Evolutionary conservation across 30 jellyfish, hydroid and myxozoan genomes (phyloP).

Genomic region (Aurelia sp.): DNA sequence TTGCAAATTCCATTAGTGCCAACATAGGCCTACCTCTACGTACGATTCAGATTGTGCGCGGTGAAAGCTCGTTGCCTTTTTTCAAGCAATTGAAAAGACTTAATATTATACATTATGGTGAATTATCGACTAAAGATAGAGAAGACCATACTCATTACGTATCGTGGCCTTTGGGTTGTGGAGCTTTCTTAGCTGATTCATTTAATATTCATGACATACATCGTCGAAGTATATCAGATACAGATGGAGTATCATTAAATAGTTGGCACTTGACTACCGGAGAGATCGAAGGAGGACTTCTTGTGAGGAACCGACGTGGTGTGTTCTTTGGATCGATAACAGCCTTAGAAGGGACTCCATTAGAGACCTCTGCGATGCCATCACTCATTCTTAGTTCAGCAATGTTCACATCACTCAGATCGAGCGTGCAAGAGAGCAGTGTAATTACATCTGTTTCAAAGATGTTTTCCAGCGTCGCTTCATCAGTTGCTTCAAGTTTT

Average conservation of each 20-base stretch:
- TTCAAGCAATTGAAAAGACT: constrained; percentile 59
- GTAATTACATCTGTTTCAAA: no score
- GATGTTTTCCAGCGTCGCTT: no score
- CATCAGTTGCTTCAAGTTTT: no score
- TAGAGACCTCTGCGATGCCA: constrained; percentile 61
- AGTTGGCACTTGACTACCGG: constrained; percentile 86
- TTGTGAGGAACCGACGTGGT: constrained; percentile 62
- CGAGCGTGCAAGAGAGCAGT: neutral
- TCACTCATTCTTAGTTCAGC: constrained; percentile 37
- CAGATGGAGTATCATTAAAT: constrained; percentile 3
- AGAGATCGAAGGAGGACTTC: constrained; percentile 9
- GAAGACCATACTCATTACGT: neutral
- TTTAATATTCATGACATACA: constrained; percentile 37
- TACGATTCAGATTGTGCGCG: constrained; percentile 33
- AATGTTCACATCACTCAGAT: constrained; percentile 27
- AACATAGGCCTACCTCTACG: constrained; percentile 12
- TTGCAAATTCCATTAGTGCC: neutral
- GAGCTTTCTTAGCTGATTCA: neutral
- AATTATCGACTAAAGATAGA: neutral
- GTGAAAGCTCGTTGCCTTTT: constrained; percentile 14
- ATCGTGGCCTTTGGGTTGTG: constrained; percentile 92
- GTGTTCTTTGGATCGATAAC: constrained; percentile 88
- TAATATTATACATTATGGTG: constrained; percentile 21
- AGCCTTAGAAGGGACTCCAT: constrained; percentile 94
- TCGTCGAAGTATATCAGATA: constrained; percentile 60